Evolutionary conservation across 2,888 invertebrate genomes (phyloP), one percentile per base, ranked within the genome.

Genomic region (Phytoseiulus persimilis): DNA sequence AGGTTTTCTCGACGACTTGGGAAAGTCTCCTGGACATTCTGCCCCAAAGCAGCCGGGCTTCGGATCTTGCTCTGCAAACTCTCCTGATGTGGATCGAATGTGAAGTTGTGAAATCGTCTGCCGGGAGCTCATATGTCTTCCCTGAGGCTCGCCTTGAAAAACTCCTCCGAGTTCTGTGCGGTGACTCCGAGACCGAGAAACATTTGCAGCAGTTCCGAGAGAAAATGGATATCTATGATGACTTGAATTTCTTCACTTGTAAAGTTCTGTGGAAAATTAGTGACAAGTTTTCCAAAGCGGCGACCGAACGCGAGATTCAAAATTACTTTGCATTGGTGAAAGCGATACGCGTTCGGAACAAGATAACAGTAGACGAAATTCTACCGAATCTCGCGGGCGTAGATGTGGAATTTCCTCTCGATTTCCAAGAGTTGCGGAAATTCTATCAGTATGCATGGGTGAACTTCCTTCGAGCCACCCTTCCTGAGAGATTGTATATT

Each of bases 401-500:
- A 33, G 87, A 87, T 0, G 18, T 65, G 2, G 33, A 14, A 14
- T 87, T 87, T 33, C 87, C 87, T 32, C 33, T 87, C 32, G 23
- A 32, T 87, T 87, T 39, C 87, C 32, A 87, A 32, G 33, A 87
- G 14, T 32, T 87, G 39, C 87, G 33, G 3, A 87, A 31, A 87
- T 87, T 39, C 33, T 87, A 87, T 45, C 87, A 87, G 32, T 87
- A 87, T 33, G 87, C 87, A 32, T 87, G 87, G 87, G 45, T 87
- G 3, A 87, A 87, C 45, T 87, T 87, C 45, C 87, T 87, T 1
- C 87, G 87, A 39, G 87, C 87, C 87, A n/a, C 87, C 32, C 94
- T 95, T 39, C 93, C 94, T 83, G 92, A 94, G 5, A 94, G 95
- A 1, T 92, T 94, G 89, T 96, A 96, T 92, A 95, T 96, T 90